These are phyloP conservation scores for Neodiprion lecontei DNA, from an alignment of 1,140 invertebrate genomes.

Conservation along the genomic window DNA sequence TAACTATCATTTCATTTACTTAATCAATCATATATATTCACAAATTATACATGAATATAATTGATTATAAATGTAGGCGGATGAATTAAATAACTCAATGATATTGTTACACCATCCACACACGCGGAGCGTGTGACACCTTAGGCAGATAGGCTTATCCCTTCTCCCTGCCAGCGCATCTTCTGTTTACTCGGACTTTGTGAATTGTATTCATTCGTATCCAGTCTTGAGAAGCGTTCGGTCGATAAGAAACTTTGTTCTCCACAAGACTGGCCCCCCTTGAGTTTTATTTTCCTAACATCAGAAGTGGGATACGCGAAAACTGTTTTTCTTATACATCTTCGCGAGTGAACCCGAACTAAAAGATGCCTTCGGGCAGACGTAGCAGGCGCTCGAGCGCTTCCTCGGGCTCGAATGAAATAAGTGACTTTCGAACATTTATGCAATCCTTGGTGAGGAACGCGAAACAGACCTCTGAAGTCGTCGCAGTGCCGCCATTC, in stretches of 20 bases:
- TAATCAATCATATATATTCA: too few relatives aligned
- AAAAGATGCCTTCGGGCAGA: neutral
- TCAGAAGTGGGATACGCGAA: slow-evolving; percentile 6
- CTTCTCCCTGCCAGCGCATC: too few relatives aligned
- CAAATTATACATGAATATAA: too few relatives aligned
- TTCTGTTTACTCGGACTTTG: too few relatives aligned
- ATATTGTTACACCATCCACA: too few relatives aligned
- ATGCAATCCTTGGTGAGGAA: neutral
- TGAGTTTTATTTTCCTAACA: slow-evolving; percentile 3
- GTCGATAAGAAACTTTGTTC: neutral
- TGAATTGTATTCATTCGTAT: too few relatives aligned
- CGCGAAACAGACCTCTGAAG: neutral
- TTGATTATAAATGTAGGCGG: too few relatives aligned
- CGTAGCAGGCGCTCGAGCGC: neutral
- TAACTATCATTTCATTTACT: too few relatives aligned
- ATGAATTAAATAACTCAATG: too few relatives aligned
- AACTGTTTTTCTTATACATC: neutral
- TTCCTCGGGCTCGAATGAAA: neutral
- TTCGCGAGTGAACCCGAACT: neutral
- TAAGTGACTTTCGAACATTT: neutral
- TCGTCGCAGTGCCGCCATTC: neutral
- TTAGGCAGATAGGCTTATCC: too few relatives aligned
- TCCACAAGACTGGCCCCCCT: neutral
- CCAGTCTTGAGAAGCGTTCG: neutral
- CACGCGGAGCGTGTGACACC: too few relatives aligned